phyloP scores from a whole-genome alignment of 1,140 invertebrate species.

The Harpegnathos saltator region DNA sequence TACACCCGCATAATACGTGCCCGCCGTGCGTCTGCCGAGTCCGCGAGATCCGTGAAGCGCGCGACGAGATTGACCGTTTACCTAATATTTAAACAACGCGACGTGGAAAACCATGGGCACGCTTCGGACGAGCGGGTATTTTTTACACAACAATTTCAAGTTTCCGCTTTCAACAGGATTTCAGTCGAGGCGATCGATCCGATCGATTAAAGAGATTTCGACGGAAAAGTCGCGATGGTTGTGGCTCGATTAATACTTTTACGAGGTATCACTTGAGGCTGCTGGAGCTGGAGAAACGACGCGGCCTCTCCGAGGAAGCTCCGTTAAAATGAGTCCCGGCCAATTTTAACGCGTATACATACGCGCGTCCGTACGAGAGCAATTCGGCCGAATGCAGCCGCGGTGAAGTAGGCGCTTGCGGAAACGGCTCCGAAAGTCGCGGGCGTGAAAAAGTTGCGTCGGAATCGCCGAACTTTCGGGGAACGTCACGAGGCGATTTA shows the following conservation, averaged over 20 bases:
- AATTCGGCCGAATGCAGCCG: neutral
- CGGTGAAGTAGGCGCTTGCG: neutral
- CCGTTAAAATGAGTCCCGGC: neutral
- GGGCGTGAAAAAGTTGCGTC: neutral
- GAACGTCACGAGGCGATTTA: constrained; percentile 15
- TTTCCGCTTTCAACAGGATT: neutral
- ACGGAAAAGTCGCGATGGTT: too few species aligned
- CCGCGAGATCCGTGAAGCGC: neutral
- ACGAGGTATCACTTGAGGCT: too few species aligned
- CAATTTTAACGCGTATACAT: neutral
- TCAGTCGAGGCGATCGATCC: too few species aligned
- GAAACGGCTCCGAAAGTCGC: neutral
- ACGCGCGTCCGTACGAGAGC: neutral
- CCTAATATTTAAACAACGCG: neutral
- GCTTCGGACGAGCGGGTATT: neutral
- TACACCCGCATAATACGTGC: constrained; percentile 30
- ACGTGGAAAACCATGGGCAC: neutral
- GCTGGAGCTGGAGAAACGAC: too few species aligned
- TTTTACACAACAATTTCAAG: neutral
- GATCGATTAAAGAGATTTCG: too few species aligned
- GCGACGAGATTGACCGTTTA: neutral
- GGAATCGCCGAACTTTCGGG: neutral
- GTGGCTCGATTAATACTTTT: too few species aligned
- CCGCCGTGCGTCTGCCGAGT: constrained; percentile 12
- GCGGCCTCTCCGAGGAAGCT: neutral